phyloP scores from a whole-genome alignment of 2,797 vertebrate species.

The Carcharodon carcharias region DNA sequence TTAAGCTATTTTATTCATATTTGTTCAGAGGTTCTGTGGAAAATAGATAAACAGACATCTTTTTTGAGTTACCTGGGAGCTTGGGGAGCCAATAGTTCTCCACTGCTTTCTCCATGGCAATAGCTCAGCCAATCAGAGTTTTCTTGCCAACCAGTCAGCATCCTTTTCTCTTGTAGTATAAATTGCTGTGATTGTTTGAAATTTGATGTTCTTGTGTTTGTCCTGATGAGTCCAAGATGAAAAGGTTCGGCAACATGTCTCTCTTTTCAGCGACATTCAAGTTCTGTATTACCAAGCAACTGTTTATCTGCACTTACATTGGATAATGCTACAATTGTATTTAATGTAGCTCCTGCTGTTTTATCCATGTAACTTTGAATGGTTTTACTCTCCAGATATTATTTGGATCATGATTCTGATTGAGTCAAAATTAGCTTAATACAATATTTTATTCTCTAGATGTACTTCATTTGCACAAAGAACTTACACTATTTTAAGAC shows the following conservation, averaged over 20 bases:
- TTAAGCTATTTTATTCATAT: neutral
- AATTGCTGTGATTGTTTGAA: neutral
- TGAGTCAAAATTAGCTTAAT: neutral
- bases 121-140: neutral
- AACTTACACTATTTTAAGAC: neutral
- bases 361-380: neutral
- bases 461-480: neutral
- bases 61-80: neutral
- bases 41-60: neutral
- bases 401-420: neutral
- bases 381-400: neutral
- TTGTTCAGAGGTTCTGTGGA: neutral
- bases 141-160: neutral
- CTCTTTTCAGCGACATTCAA: neutral
- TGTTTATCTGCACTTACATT: neutral
- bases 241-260: neutral
- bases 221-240: neutral
- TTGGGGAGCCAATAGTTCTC: neutral
- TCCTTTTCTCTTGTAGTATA: neutral
- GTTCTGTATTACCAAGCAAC: neutral
- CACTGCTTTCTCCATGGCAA: neutral
- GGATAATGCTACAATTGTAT: neutral
- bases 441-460: neutral
- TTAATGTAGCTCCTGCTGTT: neutral
- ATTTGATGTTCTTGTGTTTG: neutral